Evolutionary conservation across 2,113 vertebrate genomes (phyloP).

Genomic region (Thalassoma bifasciatum): DNA sequence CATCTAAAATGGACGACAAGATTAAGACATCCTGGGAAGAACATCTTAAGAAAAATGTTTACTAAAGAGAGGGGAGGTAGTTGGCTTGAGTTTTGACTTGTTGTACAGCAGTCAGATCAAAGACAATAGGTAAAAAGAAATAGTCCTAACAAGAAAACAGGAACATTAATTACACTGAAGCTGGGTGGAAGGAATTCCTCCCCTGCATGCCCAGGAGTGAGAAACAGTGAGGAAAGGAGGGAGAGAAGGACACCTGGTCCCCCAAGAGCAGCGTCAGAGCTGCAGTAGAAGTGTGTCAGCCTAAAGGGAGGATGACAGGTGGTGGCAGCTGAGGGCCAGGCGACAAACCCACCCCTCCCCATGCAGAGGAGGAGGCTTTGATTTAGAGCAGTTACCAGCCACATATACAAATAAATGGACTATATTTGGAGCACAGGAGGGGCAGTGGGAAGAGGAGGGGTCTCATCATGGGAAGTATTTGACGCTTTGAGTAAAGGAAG

Average conservation of each 20-base stretch:
- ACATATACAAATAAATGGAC: slow-evolving; percentile 84
- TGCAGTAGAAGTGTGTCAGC: slow-evolving; percentile 69
- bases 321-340: slow-evolving; percentile 81
- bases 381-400: slow-evolving; percentile 89
- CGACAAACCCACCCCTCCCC: slow-evolving; percentile 53
- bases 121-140: too few relatives aligned
- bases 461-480: slow-evolving; percentile 70
- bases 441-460: slow-evolving; percentile 15
- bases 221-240: slow-evolving; percentile 17
- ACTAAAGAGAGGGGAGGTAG: not conserved
- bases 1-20: slow-evolving; percentile 18
- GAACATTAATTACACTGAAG: not conserved
- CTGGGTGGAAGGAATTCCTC: slow-evolving; percentile 64
- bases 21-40: not conserved
- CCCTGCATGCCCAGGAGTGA: not conserved
- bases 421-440: slow-evolving; percentile 75
- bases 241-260: slow-evolving; percentile 57
- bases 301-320: slow-evolving; percentile 75
- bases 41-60: not conserved
- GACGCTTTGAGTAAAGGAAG: slow-evolving; percentile 59
- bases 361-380: slow-evolving; percentile 69
- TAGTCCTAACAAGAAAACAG: not conserved
- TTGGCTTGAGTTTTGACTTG: too few relatives aligned
- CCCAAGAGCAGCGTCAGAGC: slow-evolving; percentile 58
- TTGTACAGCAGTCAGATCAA: too few relatives aligned